These are phyloP conservation scores for Plebejus melissa DNA, from an alignment of 2,888 invertebrate species.

Conservation along the genomic window DNA sequence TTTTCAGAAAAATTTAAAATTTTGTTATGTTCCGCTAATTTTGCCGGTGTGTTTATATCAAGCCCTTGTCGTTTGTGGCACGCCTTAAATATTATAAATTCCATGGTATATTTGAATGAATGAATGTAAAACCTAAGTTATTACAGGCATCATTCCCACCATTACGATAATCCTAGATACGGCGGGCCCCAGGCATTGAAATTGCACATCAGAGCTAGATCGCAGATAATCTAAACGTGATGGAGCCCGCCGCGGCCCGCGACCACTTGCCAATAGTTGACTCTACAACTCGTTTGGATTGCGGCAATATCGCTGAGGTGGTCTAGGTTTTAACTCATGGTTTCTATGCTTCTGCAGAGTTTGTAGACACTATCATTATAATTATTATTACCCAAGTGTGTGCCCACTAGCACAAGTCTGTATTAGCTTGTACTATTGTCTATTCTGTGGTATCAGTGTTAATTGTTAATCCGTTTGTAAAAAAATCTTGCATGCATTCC, in stretches of 20 bases:
- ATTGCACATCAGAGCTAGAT: conserved; percentile 2
- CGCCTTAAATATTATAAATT: not conserved
- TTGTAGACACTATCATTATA: no score
- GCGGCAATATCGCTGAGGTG: not conserved
- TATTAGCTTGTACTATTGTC: no score
- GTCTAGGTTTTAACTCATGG: not conserved
- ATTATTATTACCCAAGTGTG: no score
- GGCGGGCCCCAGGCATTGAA: not conserved
- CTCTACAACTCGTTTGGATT: not conserved
- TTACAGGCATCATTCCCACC: not conserved
- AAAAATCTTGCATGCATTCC: no score
- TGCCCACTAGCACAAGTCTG: no score
- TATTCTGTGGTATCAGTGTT: no score
- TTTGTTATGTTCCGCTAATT: no score
- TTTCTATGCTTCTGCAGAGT: not conserved
- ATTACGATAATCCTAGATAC: not conserved
- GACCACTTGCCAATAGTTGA: not conserved
- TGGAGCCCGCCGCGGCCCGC: not conserved
- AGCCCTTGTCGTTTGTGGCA: no score
- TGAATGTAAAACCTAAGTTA: not conserved
- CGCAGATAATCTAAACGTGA: not conserved
- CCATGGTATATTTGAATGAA: not conserved
- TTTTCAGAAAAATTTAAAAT: no score
- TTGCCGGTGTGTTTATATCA: no score
- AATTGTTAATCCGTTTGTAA: no score